Evolutionary conservation across 2,797 vertebrate species (phyloP).

Genomic region (Cryptoprocta ferox): DNA sequence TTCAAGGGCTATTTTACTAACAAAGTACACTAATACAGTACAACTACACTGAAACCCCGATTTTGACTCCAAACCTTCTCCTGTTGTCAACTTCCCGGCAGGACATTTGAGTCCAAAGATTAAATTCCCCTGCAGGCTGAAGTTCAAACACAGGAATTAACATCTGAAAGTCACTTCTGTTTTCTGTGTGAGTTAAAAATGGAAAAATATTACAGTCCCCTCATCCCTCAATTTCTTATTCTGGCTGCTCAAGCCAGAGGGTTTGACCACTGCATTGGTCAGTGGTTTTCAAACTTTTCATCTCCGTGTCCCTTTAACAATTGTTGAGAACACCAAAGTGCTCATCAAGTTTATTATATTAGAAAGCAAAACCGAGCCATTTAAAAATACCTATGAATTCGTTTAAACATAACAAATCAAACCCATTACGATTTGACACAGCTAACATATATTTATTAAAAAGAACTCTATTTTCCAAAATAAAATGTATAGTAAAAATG

Average conservation of each 20-base stretch:
- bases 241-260: background rate
- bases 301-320: background rate
- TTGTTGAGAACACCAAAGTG: background rate
- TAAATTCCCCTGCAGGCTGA: background rate
- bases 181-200: slow-evolving; percentile 30
- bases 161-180: slow-evolving; percentile 6
- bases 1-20: background rate
- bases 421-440: background rate
- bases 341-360: background rate
- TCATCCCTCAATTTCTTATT: background rate
- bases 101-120: slow-evolving; percentile 35
- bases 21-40: background rate
- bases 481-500: background rate
- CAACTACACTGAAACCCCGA: background rate
- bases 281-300: background rate
- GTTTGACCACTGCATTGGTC: background rate
- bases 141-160: slow-evolving; percentile 24
- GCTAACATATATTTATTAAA: background rate
- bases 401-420: background rate
- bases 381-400: background rate
- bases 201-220: background rate
- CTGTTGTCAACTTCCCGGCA: background rate
- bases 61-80: background rate
- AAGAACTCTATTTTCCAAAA: background rate
- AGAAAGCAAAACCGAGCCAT: background rate